These are phyloP conservation scores for Mactromeris polynyma DNA, from an alignment of 2,888 invertebrate genomes.

Conservation along the genomic window DNA sequence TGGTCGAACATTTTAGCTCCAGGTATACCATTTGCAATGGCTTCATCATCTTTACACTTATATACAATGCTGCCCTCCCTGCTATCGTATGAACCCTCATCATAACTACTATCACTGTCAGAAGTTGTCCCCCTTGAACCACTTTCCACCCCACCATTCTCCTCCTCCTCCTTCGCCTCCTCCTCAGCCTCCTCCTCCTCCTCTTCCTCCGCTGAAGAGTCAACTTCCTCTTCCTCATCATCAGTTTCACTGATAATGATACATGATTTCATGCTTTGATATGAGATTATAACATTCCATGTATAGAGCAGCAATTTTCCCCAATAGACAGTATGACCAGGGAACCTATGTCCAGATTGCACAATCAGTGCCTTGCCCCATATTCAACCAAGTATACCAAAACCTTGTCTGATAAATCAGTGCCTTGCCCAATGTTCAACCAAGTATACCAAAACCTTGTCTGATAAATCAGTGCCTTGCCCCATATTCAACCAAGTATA, in stretches of 20 bases:
- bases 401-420: not conserved
- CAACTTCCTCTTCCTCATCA: slow-evolving; percentile 62
- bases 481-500: too few species aligned
- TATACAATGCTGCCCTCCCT: slow-evolving; percentile 86
- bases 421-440: too few species aligned
- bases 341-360: not conserved
- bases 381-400: not conserved
- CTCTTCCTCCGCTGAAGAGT: slow-evolving; percentile 54
- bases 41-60: slow-evolving; percentile 86
- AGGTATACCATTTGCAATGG: slow-evolving; percentile 83
- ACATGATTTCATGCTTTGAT: slow-evolving; percentile 50
- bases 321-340: slow-evolving; percentile 38
- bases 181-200: slow-evolving; percentile 65
- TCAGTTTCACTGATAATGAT: slow-evolving; percentile 65
- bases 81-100: slow-evolving; percentile 88
- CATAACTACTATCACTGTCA: slow-evolving; percentile 84
- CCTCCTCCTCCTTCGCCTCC: slow-evolving; percentile 57
- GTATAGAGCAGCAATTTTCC: slow-evolving; percentile 27
- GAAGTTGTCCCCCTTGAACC: slow-evolving; percentile 67
- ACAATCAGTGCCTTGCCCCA: not conserved
- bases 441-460: not conserved
- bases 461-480: not conserved
- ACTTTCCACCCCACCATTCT: slow-evolving; percentile 66
- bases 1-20: slow-evolving; percentile 86
- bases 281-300: slow-evolving; percentile 38